Conservation (phyloP, 2,888 invertebrate species). For the Pherbina coryleti region DNA sequence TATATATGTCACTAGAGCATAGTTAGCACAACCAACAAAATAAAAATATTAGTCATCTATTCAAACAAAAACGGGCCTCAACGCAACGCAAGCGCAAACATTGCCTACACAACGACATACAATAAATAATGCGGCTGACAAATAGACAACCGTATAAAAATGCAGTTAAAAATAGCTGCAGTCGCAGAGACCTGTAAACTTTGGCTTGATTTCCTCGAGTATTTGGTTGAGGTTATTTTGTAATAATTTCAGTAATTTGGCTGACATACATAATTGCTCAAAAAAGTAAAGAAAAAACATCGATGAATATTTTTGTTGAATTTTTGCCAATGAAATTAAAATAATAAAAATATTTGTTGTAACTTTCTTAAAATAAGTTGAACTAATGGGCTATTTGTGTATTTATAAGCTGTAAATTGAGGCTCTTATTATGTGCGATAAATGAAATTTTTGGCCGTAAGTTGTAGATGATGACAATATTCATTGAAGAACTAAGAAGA, state of each 20-base stretch:
- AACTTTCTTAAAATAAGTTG: too few relatives aligned
- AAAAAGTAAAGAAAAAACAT: too few relatives aligned
- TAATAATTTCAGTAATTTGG: neutral
- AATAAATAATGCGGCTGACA: constrained; percentile 47
- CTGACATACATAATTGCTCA: neutral
- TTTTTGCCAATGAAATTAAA: too few relatives aligned
- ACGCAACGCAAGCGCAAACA: neutral
- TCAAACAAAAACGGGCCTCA: constrained; percentile 45
- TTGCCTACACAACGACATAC: neutral
- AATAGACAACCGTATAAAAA: constrained; percentile 46
- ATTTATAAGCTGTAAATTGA: too few relatives aligned
- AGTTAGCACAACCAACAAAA: constrained; percentile 43
- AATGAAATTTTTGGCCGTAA: too few relatives aligned
- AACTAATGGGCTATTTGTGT: too few relatives aligned
- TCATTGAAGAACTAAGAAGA: too few relatives aligned
- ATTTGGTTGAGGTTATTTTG: neutral
- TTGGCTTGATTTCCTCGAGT: neutral
- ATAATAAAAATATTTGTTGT: too few relatives aligned
- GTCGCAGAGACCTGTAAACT: neutral
- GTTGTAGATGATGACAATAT: too few relatives aligned
- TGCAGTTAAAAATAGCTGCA: constrained; percentile 16
- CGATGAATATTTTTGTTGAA: too few relatives aligned
- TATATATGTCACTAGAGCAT: constrained; percentile 26
- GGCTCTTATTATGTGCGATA: too few relatives aligned
- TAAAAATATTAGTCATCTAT: constrained; percentile 59